These are phyloP conservation scores for Etheostoma perlongum DNA, from an alignment of 2,797 vertebrate genomes.

Conservation along the genomic window DNA sequence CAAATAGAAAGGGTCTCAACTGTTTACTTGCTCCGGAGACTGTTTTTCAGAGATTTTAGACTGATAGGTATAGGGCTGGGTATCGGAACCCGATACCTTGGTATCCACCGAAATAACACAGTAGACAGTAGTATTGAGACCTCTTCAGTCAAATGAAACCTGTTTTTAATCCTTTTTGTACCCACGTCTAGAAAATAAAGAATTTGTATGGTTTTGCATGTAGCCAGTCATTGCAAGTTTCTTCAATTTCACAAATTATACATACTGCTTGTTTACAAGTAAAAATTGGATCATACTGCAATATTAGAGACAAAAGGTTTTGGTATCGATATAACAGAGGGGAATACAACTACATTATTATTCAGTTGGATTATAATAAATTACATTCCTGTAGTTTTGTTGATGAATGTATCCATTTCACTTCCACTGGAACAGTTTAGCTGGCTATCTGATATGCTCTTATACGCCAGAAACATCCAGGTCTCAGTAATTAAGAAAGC, in stretches of 20 bases:
- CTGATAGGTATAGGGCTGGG: neutral
- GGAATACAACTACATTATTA: neutral
- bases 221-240: too few relatives aligned
- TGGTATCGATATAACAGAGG: neutral
- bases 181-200: too few relatives aligned
- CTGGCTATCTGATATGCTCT: slow-evolving; percentile 38
- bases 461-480: slow-evolving; percentile 48
- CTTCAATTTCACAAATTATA: too few relatives aligned
- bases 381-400: neutral
- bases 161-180: too few relatives aligned
- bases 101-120: too few relatives aligned
- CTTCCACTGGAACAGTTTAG: slow-evolving; percentile 12
- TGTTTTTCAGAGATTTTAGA: slow-evolving; percentile 14
- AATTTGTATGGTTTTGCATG: too few relatives aligned
- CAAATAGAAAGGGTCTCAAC: slow-evolving; percentile 1
- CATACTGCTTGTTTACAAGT: neutral
- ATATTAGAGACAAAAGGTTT: neutral
- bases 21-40: slow-evolving; percentile 7
- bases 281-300: neutral
- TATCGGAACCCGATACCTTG: too few relatives aligned
- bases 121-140: too few relatives aligned
- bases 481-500: slow-evolving; percentile 59
- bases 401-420: slow-evolving; percentile 24
- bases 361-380: slow-evolving; percentile 4
- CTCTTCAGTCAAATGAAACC: too few relatives aligned